Base-by-base conservation (phyloP, 2,888 invertebrate genomes). In the Mesoligia furuncula region DNA sequence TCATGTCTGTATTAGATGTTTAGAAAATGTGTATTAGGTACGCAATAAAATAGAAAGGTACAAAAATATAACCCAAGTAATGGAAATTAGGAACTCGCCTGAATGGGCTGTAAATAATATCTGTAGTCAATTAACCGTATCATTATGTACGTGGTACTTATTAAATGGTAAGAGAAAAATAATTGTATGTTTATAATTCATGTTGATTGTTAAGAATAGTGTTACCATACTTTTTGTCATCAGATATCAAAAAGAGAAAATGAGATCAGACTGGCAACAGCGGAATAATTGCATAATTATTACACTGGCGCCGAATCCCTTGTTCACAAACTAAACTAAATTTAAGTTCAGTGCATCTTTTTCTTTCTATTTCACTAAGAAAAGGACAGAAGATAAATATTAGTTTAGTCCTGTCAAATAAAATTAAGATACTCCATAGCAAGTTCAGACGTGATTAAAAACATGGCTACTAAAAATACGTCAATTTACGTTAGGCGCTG, bases 61-160 rank as follows among this genome's bases (percentile, higher is more conserved):
- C 80, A 84, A 82, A 75, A 80, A 80, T 45, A 54, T 61, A 68
- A 42, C 48, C 27, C 48, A 85, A 69, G 24, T 36, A 36, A 66
- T 36, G 24, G 4, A 57, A 73, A 61, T 65, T 31, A 39, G 17
- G 0, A 65, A 66, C 1, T 31, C 17, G 13, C 15, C 11, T 57
- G 48, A 73, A 70, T 20, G 3, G 15, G 13, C 13, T 64, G 20
- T 27, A 51, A 61, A 80, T 45, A 36, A 62, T 62, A 65, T 27
- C 24, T 39, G 20, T 39, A 68, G 61, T 62, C 36, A 66, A 73
- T 73, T 67, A 27, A 66, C 39, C 57, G 17, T 15, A 51, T 24
- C 8, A 36, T 48, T 11, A 61, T 72, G 24, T 75, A 59, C 36
- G 24, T 73, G 65, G 71, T 36, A 73, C 66, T 65, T 83, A 83